These are phyloP conservation scores for Salticus scenicus DNA, from an alignment of 2,888 invertebrate genomes.

Conservation along the genomic window DNA sequence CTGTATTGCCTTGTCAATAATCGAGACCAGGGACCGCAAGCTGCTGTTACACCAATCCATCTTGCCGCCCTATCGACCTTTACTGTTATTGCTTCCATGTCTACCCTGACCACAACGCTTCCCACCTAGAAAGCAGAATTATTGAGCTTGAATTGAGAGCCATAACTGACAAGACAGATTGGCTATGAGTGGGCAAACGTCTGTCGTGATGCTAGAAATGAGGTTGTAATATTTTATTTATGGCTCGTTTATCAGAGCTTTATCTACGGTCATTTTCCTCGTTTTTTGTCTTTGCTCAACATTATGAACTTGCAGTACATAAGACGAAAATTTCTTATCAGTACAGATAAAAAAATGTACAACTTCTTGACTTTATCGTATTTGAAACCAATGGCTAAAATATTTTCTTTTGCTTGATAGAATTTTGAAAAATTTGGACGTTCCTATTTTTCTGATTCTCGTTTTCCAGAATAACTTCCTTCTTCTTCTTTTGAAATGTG, in stretches of 20 bases:
- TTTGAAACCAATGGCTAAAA: neutral
- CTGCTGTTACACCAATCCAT: conserved; percentile 57
- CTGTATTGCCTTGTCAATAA: conserved; percentile 70
- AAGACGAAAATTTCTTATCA: neutral
- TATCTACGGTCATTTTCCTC: neutral
- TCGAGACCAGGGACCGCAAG: conserved; percentile 44
- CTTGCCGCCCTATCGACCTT: conserved; percentile 69
- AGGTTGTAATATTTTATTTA: conserved; percentile 36
- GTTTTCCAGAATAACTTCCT: too few relatives aligned
- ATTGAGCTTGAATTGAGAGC: conserved; percentile 65
- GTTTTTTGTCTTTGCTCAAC: neutral
- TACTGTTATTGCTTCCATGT: conserved; percentile 67
- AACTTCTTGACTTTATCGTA: neutral
- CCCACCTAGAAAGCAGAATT: conserved; percentile 38
- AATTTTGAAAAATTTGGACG: too few relatives aligned
- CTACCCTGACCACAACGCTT: conserved; percentile 59
- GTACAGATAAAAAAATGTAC: neutral
- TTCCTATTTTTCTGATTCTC: too few relatives aligned
- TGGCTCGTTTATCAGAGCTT: conserved; percentile 10
- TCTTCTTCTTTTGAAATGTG: too few relatives aligned
- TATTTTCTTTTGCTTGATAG: neutral
- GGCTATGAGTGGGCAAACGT: conserved; percentile 22
- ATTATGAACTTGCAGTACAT: neutral
- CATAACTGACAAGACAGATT: conserved; percentile 49
- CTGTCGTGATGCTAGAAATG: conserved; percentile 1